phyloP scores from a whole-genome alignment of 2,113 vertebrate species.

The Indri indri region DNA sequence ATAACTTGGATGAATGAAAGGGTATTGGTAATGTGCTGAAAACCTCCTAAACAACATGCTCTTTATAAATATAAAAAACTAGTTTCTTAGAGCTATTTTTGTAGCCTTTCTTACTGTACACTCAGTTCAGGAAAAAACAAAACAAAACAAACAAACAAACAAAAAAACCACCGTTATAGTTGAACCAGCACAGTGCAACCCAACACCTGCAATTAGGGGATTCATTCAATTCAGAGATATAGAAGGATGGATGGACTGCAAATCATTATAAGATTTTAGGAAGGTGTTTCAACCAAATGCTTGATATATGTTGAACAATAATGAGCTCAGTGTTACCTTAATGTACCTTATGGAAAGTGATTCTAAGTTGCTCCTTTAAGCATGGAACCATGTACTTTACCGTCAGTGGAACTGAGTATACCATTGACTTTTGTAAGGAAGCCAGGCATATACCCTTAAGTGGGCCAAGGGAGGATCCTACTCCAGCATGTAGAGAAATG shows the following conservation, averaged over 20 bases:
- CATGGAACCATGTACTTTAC: not conserved
- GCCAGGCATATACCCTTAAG: not conserved
- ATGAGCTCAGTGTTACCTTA: not conserved
- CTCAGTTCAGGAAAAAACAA: not conserved
- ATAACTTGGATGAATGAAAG: constrained; percentile 3
- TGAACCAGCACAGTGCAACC: not conserved
- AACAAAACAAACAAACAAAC: too few species aligned
- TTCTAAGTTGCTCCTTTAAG: not conserved
- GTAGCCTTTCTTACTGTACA: not conserved
- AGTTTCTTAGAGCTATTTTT: not conserved
- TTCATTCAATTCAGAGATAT: not conserved
- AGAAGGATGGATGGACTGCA: not conserved
- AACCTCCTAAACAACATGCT: not conserved
- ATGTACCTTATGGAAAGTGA: not conserved
- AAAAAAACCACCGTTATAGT: not conserved
- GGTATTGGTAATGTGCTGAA: not conserved
- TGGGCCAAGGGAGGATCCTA: not conserved
- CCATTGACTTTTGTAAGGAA: not conserved
- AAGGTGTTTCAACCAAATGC: not conserved
- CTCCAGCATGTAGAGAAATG: not conserved
- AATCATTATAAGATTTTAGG: not conserved
- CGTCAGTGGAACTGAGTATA: not conserved
- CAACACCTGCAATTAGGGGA: not conserved
- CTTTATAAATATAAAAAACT: not conserved
- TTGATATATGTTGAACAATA: not conserved